These are phyloP conservation scores for Drosophila picticornis DNA, from an alignment of 2,888 invertebrate genomes.

Conservation along the genomic window DNA sequence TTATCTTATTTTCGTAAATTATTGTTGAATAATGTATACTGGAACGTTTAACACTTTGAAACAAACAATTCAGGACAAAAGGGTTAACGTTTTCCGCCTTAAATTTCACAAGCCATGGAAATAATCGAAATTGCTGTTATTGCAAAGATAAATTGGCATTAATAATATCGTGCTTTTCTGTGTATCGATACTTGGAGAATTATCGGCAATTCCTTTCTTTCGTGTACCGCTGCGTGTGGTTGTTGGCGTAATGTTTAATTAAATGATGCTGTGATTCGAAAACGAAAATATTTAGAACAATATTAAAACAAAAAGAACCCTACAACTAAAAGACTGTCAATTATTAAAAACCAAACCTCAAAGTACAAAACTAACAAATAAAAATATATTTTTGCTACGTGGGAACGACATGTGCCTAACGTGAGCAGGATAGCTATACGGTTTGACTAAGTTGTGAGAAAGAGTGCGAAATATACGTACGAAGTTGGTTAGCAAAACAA, in stretches of 20 bases:
- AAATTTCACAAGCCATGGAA: background rate
- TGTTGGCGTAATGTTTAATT: conserved; percentile 11
- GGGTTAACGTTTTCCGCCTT: background rate
- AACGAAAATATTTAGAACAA: conserved; percentile 1
- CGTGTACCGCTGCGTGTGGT: conserved; percentile 21
- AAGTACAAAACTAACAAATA: conserved; percentile 7
- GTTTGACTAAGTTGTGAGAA: conserved; percentile 22
- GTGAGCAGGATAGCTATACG: conserved; percentile 27
- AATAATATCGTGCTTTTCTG: background rate
- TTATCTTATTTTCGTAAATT: background rate
- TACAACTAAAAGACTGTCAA: background rate
- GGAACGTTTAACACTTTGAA: background rate
- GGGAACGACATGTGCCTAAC: conserved; percentile 45
- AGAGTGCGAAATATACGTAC: conserved; percentile 39
- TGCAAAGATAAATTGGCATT: background rate
- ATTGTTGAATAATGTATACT: background rate
- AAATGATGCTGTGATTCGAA: conserved; percentile 8
- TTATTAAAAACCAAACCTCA: background rate
- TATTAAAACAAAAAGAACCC: background rate
- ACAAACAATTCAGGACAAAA: background rate
- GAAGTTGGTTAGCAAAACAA: conserved; percentile 74
- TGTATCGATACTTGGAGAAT: conserved; percentile 34
- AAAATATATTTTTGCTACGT: conserved; percentile 14
- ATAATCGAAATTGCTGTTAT: background rate
- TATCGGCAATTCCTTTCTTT: conserved; percentile 21